Conservation (phyloP, 2,888 invertebrate genomes). For the Nephrotoma flavescens region DNA sequence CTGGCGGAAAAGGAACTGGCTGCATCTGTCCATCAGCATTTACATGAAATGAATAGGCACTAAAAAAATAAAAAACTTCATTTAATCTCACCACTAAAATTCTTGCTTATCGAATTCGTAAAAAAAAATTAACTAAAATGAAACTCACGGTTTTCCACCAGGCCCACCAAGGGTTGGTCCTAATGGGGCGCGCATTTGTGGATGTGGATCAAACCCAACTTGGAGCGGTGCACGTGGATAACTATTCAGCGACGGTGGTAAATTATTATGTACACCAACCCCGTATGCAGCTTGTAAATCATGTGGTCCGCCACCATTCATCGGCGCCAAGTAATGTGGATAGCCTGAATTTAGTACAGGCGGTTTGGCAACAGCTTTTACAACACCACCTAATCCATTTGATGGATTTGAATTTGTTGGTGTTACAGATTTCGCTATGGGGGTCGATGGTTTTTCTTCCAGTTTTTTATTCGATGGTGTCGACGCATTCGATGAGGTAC, state of each 20-base stretch:
- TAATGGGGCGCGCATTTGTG: slow-evolving; percentile 43
- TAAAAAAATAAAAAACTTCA: slow-evolving; percentile 33
- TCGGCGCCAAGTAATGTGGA: slow-evolving; percentile 41
- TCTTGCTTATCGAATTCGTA: background rate
- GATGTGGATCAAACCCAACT: slow-evolving; percentile 51
- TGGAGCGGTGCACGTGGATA: slow-evolving; percentile 50
- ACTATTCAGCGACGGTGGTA: slow-evolving; percentile 46
- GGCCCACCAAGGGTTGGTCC: slow-evolving; percentile 42
- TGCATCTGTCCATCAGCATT: slow-evolving; percentile 79
- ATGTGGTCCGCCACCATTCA: slow-evolving; percentile 43
- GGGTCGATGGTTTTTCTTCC: slow-evolving; percentile 81
- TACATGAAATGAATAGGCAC: slow-evolving; percentile 90
- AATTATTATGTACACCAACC: slow-evolving; percentile 44
- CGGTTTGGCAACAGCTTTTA: slow-evolving; percentile 16
- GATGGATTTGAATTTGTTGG: slow-evolving; percentile 48
- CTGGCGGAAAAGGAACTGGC: slow-evolving; percentile 88
- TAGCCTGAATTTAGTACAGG: slow-evolving; percentile 30
- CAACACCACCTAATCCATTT: slow-evolving; percentile 36
- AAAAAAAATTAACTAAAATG: slow-evolving; percentile 8
- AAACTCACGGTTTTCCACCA: slow-evolving; percentile 74
- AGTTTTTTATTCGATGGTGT: slow-evolving; percentile 77
- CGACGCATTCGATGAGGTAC: slow-evolving; percentile 81
- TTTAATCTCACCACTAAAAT: slow-evolving; percentile 2
- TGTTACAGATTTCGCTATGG: slow-evolving; percentile 79
- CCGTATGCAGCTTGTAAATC: slow-evolving; percentile 40